Conservation (phyloP, 2,113 vertebrate genomes). For the Carassius auratus region DNA sequence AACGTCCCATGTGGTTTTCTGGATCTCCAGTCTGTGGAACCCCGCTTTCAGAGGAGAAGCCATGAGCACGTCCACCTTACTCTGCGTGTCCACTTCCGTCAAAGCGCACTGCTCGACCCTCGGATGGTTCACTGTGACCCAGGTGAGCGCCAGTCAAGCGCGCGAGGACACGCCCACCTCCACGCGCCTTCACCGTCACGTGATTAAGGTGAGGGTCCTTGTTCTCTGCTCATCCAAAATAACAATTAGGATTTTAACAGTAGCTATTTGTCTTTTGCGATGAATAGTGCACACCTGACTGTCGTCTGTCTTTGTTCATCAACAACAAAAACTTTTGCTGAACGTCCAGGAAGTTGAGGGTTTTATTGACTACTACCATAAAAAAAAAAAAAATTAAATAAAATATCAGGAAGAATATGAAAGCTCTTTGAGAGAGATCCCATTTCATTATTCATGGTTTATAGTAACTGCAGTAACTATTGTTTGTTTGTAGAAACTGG, state of each 20-base stretch:
- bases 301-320: neutral
- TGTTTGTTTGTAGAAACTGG: neutral
- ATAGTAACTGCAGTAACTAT: neutral
- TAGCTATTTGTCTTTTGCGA: neutral
- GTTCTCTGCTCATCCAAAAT: neutral
- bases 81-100: neutral
- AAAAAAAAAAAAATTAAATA: neutral
- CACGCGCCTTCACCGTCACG: conserved; percentile 42
- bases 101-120: neutral
- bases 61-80: conserved; percentile 2
- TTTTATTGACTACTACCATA: conserved; percentile 1
- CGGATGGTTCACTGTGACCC: neutral
- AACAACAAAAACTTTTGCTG: neutral
- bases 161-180: conserved; percentile 50
- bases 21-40: conserved; percentile 72
- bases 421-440: neutral
- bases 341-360: neutral
- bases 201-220: conserved; percentile 11
- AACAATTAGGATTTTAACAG: neutral
- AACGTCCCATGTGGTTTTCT: conserved; percentile 80
- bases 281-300: neutral
- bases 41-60: conserved; percentile 68
- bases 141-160: conserved; percentile 32
- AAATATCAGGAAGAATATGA: neutral
- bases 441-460: neutral